Percentiles rank a stretch among this genome's conserved stretches.
Conservation (phyloP, 2,113 vertebrate genomes). For the Aix galericulata region DNA sequence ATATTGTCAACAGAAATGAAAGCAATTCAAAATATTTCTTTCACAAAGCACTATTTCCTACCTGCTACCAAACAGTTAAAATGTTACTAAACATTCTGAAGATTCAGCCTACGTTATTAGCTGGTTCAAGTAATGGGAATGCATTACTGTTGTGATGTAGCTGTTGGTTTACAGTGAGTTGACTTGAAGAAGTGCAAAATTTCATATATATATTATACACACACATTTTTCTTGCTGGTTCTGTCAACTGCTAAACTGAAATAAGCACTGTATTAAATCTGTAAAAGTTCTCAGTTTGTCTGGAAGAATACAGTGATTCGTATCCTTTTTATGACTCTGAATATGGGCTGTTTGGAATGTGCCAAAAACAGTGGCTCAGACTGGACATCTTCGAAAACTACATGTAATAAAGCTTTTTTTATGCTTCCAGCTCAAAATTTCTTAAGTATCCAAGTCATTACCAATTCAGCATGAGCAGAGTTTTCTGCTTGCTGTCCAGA, state of each 20-base stretch:
- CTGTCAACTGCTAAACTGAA: background rate
- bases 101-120: background rate
- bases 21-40: constrained; percentile 6
- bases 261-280: background rate
- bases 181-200: background rate
- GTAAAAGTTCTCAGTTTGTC: background rate
- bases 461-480: background rate
- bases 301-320: background rate
- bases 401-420: background rate
- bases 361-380: background rate
- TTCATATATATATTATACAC: background rate
- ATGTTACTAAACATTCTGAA: background rate
- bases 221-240: background rate
- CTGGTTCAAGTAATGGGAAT: background rate
- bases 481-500: background rate
- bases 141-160: background rate
- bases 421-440: background rate
- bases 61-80: background rate
- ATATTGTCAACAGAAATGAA: background rate
- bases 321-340: background rate
- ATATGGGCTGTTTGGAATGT: background rate
- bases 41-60: constrained; percentile 24
- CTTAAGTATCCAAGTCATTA: background rate
- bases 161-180: background rate
- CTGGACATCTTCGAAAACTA: background rate